Evolutionary conservation across 2,797 vertebrate genomes (phyloP), one percentile per base, ranked within the genome.

Genomic region (Ataeniobius toweri): DNA sequence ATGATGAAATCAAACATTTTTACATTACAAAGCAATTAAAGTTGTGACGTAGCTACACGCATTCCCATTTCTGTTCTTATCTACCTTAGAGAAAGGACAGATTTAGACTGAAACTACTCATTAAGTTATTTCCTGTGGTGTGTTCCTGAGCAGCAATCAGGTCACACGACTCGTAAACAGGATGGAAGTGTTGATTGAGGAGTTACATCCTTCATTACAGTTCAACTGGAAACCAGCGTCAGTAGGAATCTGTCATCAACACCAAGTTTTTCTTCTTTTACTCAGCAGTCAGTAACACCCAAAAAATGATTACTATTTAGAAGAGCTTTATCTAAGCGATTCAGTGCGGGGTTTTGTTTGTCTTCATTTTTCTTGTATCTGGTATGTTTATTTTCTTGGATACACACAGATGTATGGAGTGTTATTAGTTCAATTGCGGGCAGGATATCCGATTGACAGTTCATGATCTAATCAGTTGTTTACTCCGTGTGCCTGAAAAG

Each of bases 151-250:
- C 89, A 90, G 89, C 91, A 94, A 91, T 93, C 91, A 87, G 92
- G 89, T 91, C 93, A 92, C 89, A 92, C 85, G 86, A 92, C 92
- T 92, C 74, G 93, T 95, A 96, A 96, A 96, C 95, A 96, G 95
- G 95, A 96, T 96, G 94, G 92, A 92, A 93, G 89, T 91, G 93
- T 88, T 94, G 93, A 95, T 89, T 95, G 95, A 96, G 89, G 87
- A 93, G 94, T 95, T 94, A 94, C 94, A 93, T 96, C 95, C 94
- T 94, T 89, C 88, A 86, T 92, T 89, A 94, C 89, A 91, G 82
- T 88, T 67, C 76, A 80, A 85, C 78, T 80, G 82, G 83, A 81
- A 88, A 85, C 82, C 72, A 68, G 80, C 53, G 46, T 89, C 81
- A 71, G 56, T 76, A 26, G 39, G 76, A 78, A 77, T 53, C 83